Percentiles rank a stretch among this genome's conserved stretches.
These are phyloP conservation scores for Oryctolagus cuniculus DNA, from an alignment of 2,113 vertebrate species.

Conservation along the genomic window mOryCun1.1 NC_091451.1:22516001-22516500, in stretches of 20 bases:
- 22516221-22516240: background rate
- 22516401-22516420: no score
- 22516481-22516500: no score
- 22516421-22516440: no score
- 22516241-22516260: background rate
- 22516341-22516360: background rate
- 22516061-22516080: background rate
- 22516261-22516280: background rate
- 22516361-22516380: no score
- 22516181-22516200: background rate
- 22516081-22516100: conserved; percentile 23
- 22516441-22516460: no score
- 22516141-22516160: background rate
- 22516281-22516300: background rate
- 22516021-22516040: background rate
- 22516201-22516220: background rate
- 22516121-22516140: background rate
- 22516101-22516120: background rate
- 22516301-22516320: background rate
- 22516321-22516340: background rate
- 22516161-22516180: background rate
- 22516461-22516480: no score
- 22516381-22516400: no score
- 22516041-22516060: background rate
- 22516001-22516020: no score